These are phyloP conservation scores for Mesocentrotus franciscanus DNA, from an alignment of 53 echinoderm and acorn worm genomes.

Conservation along the genomic window DNA sequence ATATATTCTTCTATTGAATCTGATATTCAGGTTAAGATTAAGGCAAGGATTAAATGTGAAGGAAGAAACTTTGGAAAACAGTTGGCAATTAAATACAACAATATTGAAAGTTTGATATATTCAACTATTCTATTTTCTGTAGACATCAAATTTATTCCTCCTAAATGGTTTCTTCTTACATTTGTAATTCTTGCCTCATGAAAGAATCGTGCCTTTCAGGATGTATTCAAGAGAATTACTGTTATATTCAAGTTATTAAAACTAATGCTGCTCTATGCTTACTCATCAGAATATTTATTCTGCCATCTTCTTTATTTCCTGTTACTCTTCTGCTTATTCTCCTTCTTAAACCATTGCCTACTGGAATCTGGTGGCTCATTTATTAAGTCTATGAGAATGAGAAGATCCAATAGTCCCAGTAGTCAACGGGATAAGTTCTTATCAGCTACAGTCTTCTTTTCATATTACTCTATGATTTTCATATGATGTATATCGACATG, in stretches of 20 bases:
- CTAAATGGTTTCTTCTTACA: background rate
- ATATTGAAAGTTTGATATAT: background rate
- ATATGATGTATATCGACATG: background rate
- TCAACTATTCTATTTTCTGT: background rate
- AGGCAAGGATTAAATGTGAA: conserved; percentile 14
- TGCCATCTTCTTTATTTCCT: background rate
- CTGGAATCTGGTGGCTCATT: no score
- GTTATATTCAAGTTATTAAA: background rate
- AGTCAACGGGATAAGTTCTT: background rate
- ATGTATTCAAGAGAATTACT: background rate
- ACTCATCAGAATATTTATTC: background rate
- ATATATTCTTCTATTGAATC: conserved; percentile 5
- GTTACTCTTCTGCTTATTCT: background rate
- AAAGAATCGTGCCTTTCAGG: background rate
- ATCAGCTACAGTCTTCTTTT: background rate
- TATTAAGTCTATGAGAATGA: no score
- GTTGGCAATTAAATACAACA: background rate
- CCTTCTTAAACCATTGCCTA: background rate
- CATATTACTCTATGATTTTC: background rate
- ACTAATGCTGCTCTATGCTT: background rate
- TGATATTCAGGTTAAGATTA: background rate
- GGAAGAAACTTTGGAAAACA: background rate
- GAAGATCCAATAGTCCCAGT: no score
- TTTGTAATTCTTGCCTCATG: background rate
- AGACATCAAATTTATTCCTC: background rate